These are phyloP conservation scores for Xenopus petersii DNA, from an alignment of 2,797 vertebrate genomes.

Conservation along the genomic window DNA sequence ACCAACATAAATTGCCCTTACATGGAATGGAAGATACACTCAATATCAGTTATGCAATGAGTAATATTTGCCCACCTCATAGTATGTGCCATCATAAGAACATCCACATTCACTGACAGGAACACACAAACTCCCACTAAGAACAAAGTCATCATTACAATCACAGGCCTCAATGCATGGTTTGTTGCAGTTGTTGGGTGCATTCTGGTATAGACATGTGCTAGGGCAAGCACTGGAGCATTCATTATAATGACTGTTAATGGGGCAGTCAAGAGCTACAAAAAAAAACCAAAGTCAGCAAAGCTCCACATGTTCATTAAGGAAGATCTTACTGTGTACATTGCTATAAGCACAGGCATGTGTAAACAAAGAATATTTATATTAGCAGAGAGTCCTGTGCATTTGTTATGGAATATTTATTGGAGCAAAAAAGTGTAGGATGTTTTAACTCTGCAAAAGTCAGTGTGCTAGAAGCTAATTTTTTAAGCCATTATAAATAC, in stretches of 20 bases:
- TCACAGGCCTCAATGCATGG: slow-evolving; percentile 68
- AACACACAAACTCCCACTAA: slow-evolving; percentile 69
- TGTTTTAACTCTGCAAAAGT: no score
- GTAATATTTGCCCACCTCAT: slow-evolving; percentile 54
- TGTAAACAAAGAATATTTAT: no score
- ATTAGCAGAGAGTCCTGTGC: no score
- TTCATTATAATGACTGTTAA: slow-evolving; percentile 69
- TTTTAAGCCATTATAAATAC: no score
- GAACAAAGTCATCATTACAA: slow-evolving; percentile 65
- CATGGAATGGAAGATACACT: no score
- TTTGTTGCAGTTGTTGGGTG: slow-evolving; percentile 52
- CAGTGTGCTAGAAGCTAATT: no score
- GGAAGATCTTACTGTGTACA: no score
- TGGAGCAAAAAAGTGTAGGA: no score
- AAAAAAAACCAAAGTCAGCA: not conserved
- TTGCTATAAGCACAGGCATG: no score
- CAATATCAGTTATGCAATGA: not conserved
- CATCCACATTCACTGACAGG: slow-evolving; percentile 62
- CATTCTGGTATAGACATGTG: slow-evolving; percentile 58
- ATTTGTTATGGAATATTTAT: no score
- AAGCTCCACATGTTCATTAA: no score
- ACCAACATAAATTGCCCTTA: no score
- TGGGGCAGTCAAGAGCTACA: slow-evolving; percentile 61
- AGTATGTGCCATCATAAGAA: slow-evolving; percentile 62
- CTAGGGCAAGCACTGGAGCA: slow-evolving; percentile 69